phyloP scores from a whole-genome alignment of 1,140 invertebrate genomes.

The Babylonia areolata region DNA sequence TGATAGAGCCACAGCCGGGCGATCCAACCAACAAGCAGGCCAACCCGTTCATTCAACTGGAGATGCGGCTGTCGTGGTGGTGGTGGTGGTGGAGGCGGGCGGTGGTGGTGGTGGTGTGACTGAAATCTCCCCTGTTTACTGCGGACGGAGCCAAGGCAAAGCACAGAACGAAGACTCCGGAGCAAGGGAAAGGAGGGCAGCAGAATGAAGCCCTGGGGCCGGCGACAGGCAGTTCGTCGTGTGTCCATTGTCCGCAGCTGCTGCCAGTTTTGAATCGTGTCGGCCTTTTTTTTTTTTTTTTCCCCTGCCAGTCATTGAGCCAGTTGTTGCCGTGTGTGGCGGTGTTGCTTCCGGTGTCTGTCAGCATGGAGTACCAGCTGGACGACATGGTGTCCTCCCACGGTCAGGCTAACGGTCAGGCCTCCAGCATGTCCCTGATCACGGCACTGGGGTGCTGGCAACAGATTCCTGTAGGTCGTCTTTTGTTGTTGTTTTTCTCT shows the following conservation, averaged over 20 bases:
- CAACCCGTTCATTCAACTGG: neutral
- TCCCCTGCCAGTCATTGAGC: neutral
- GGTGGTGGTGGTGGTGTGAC: neutral
- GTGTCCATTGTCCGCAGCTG: neutral
- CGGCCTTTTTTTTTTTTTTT: neutral
- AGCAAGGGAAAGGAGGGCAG: neutral
- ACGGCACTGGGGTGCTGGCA: constrained; percentile 24
- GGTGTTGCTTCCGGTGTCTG: neutral
- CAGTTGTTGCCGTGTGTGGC: neutral
- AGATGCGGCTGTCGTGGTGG: neutral
- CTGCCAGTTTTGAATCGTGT: neutral
- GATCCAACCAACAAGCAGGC: neutral
- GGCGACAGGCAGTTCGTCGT: neutral
- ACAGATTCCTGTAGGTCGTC: constrained; percentile 11
- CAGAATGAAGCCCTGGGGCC: neutral
- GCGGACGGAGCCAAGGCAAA: neutral
- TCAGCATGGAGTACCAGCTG: neutral
- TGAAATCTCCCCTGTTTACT: neutral
- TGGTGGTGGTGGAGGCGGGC: no score
- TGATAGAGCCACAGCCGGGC: neutral
- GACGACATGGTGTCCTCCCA: neutral
- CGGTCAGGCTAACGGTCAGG: neutral
- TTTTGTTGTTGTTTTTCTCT: no score
- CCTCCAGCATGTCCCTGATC: constrained; percentile 6
- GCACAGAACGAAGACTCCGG: neutral